These are phyloP conservation scores for Brachionus koreanus DNA, from an alignment of 1,140 invertebrate species.

Conservation along the genomic window DNA sequence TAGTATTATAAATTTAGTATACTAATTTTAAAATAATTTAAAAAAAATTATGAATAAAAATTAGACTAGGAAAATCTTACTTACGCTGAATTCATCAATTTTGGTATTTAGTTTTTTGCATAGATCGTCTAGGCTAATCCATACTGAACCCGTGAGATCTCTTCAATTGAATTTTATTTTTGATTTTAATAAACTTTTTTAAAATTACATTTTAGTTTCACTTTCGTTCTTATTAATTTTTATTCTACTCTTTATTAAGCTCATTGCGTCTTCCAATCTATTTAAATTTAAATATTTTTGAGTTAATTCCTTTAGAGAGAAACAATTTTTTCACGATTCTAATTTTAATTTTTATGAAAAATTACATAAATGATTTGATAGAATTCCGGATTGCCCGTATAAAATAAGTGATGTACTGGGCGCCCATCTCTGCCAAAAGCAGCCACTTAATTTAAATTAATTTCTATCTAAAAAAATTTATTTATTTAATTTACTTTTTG, in stretches of 20 bases:
- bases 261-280: conserved; percentile 41
- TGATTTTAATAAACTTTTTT: not conserved
- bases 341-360: not conserved
- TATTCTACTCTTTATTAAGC: conserved; percentile 3
- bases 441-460: conserved; percentile 63
- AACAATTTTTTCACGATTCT: not conserved
- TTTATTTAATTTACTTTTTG: conserved; percentile 52
- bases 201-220: conserved; percentile 26
- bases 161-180: not conserved
- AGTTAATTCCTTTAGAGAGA: conserved; percentile 21
- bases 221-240: not conserved
- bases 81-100: conserved; percentile 31
- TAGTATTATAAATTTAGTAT: conserved; percentile 69
- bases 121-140: not conserved
- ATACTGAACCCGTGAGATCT: not conserved
- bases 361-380: conserved; percentile 57
- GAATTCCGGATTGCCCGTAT: conserved; percentile 78
- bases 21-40: conserved; percentile 57
- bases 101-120: not conserved
- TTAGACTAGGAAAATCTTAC: not conserved
- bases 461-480: not conserved
- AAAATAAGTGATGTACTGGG: conserved; percentile 82
- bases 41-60: not conserved
- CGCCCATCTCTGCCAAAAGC: conserved; percentile 82
- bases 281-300: conserved; percentile 42